These are phyloP conservation scores for Pterois miles DNA, from an alignment of 2,797 vertebrate genomes.

Conservation along the genomic window DNA sequence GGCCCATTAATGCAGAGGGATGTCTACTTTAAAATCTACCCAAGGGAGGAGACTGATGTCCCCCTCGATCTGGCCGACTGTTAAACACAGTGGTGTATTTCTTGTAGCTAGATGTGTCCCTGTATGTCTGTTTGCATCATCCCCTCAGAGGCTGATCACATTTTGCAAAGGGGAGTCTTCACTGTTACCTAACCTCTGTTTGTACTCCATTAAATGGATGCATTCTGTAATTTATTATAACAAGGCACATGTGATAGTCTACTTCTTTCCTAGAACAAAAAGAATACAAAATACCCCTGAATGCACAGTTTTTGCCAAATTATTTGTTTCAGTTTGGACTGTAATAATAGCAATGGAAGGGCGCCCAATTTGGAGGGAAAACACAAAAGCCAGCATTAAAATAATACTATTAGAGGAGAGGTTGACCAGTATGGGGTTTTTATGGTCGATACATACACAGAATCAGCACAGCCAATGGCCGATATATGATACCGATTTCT, in stretches of 20 bases:
- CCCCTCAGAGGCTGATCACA: constrained; percentile 13
- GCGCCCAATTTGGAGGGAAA: constrained; percentile 12
- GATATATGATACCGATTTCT: no score
- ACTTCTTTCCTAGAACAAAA: constrained; percentile 16
- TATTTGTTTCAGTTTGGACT: background rate
- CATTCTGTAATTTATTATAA: constrained; percentile 36
- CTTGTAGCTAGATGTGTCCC: constrained; percentile 9
- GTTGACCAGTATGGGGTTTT: no score
- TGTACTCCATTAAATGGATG: constrained; percentile 28
- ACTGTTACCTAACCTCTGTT: constrained; percentile 11
- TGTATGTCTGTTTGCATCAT: constrained; percentile 31
- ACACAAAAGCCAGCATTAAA: constrained; percentile 10
- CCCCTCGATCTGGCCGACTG: background rate
- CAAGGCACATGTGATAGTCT: background rate
- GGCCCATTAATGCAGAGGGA: constrained; percentile 19
- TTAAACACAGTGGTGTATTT: constrained; percentile 28
- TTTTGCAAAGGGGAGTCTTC: constrained; percentile 20
- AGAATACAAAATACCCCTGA: background rate
- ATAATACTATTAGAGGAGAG: constrained; percentile 30
- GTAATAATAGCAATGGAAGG: background rate
- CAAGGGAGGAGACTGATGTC: constrained; percentile 6
- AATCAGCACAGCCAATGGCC: no score
- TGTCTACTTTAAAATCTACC: constrained; percentile 36
- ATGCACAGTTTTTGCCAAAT: background rate
- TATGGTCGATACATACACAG: no score